A percentile compares a stretch with the other conserved stretches of the same genome.
Evolutionary conservation across 2,888 invertebrate genomes (phyloP).

Genomic region (Perithous albicinctus): DNA sequence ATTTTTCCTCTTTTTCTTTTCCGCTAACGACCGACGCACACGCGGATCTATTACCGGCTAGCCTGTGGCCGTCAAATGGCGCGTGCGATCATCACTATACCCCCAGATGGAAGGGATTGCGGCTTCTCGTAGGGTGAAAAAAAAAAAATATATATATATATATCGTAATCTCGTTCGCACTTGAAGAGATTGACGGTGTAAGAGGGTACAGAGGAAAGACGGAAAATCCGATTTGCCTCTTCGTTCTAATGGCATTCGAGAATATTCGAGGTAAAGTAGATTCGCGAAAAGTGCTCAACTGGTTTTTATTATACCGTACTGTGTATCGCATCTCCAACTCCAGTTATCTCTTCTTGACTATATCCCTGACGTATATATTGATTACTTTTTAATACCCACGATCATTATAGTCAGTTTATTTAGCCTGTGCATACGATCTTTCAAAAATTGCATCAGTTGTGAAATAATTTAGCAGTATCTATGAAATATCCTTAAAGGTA

Average conservation of each 20-base stretch:
- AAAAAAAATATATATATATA: no score
- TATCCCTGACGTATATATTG: no score
- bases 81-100: slow-evolving; percentile 62
- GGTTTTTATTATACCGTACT: not conserved
- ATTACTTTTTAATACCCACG: no score
- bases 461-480: no score
- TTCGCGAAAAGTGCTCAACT: not conserved
- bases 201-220: not conserved
- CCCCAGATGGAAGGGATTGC: slow-evolving; percentile 14
- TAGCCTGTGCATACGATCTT: no score
- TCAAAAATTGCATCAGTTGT: no score
- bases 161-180: slow-evolving; percentile 50
- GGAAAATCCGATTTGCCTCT: slow-evolving; percentile 22
- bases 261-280: slow-evolving; percentile 15
- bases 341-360: no score
- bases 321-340: not conserved
- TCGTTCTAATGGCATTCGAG: slow-evolving; percentile 4
- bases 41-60: slow-evolving; percentile 55
- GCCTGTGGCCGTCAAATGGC: slow-evolving; percentile 71
- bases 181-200: slow-evolving; percentile 32
- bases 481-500: no score
- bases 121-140: slow-evolving; percentile 27
- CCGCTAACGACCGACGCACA: slow-evolving; percentile 72
- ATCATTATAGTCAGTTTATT: no score
- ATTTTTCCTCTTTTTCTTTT: slow-evolving; percentile 34